phyloP scores from a whole-genome alignment of 2,113 vertebrate species.

The Ailurus styani region DNA sequence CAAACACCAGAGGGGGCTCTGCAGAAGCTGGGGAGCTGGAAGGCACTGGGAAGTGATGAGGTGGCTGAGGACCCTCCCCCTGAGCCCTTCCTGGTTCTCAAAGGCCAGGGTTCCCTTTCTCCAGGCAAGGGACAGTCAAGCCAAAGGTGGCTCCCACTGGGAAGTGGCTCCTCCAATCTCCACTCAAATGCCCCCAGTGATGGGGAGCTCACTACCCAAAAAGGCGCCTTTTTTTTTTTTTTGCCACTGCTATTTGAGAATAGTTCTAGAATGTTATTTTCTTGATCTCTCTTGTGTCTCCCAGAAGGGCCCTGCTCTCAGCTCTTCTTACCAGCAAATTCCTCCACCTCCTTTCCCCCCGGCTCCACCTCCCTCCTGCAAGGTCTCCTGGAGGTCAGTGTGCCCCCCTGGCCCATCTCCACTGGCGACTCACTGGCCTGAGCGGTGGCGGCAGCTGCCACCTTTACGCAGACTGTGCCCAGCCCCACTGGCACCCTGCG shows the following conservation, averaged over 20 bases:
- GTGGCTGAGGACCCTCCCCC: neutral
- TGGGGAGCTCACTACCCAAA: neutral
- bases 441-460: neutral
- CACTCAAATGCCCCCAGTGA: neutral
- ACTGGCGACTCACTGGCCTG: no score
- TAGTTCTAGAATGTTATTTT: neutral
- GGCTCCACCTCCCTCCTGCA: neutral
- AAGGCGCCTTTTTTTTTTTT: neutral
- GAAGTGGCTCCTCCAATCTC: neutral
- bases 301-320: neutral
- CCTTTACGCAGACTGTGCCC: accelerated
- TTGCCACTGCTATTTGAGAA: neutral
- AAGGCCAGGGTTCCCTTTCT: neutral
- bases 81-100: no score
- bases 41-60: accelerated
- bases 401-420: neutral
- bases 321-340: neutral
- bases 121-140: neutral
- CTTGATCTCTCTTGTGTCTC: neutral
- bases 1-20: no score
- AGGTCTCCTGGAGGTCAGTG: neutral
- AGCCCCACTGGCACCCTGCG: neutral
- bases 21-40: no score
- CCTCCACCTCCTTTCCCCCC: neutral
- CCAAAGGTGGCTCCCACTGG: neutral